Base-by-base conservation (phyloP, 2,797 vertebrate species). In the Pangasius mekongensis region DNA sequence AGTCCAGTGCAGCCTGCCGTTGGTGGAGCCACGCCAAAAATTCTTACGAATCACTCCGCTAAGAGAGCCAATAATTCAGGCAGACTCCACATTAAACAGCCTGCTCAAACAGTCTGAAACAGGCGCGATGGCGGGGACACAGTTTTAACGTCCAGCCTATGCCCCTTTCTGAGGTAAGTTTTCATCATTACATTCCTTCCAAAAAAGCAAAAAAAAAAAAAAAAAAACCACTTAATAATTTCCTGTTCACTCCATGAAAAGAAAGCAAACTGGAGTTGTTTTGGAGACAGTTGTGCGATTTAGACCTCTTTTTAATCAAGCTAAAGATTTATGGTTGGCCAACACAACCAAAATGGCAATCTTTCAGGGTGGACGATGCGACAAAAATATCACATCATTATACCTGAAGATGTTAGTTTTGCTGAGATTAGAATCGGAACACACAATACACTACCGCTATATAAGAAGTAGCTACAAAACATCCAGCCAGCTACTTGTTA, bases 1-100 rank as follows among this genome's bases (percentile, higher is more conserved):
- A 52, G 86, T 84, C 84, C 86, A 81, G 52, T 52, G 81, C 77
- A 91, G 91, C 90, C 89, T 92, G 90, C 89, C 87, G 85, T 66
- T 67, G 77, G 87, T 81, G 62, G 74, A 84, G 69, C 88, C 30
- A 52, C 69, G 76, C 77, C 81, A 87, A 84, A 87, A 64, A 88
- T 89, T 86, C 81, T 81, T 80, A 91, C 93, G 95, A 94, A 90
- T 91, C 92, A 91, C 89, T 89, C 89, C 88, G 84, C 84, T 89
- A 85, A 66, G 83, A 89, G 91, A 93, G 92, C 94, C 93, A 94
- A 93, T 93, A 93, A 95, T 94, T 95, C 94, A 93, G 91, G 91
- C 91, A 91, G 93, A 93, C 89, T 93, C 89, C 93, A 92, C 90
- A 93, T 94, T 92, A 94, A 47, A 60, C 91, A 52, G 81, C 47